Conservation (phyloP, 1,140 invertebrate genomes). For the Mamestra configurata region DNA sequence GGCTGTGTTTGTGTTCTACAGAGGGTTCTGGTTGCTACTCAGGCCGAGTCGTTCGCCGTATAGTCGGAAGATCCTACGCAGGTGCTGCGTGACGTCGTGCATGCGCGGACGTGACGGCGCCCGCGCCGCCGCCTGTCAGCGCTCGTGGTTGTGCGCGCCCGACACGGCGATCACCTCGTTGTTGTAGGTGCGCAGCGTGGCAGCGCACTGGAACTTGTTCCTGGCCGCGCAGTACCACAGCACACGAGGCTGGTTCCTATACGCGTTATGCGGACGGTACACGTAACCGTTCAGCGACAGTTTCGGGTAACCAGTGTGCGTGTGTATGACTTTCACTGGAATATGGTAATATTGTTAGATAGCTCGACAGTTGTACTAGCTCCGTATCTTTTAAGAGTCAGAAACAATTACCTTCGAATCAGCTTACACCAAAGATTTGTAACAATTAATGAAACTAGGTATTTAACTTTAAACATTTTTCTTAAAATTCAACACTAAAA, state of each 20-base stretch:
- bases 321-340: constrained; percentile 71
- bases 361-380: background rate
- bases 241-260: constrained; percentile 76
- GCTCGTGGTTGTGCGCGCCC: constrained; percentile 73
- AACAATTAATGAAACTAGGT: constrained; percentile 19
- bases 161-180: constrained; percentile 70
- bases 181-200: constrained; percentile 73
- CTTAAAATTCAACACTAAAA: constrained; percentile 21
- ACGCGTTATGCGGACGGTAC: constrained; percentile 81
- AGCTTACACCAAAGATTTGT: constrained; percentile 22
- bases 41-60: constrained; percentile 62
- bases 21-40: constrained; percentile 14
- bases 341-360: constrained; percentile 43
- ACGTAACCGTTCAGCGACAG: constrained; percentile 74
- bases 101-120: constrained; percentile 55
- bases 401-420: constrained; percentile 48
- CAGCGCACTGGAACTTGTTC: constrained; percentile 73
- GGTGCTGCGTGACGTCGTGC: constrained; percentile 51
- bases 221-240: constrained; percentile 79
- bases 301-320: constrained; percentile 79
- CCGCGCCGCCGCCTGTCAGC: constrained; percentile 59
- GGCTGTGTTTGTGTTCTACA: background rate
- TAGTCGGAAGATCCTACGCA: constrained; percentile 61
- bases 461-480: background rate
- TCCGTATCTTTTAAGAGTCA: constrained; percentile 3